A percentile compares a stretch with the other conserved stretches of the same genome.
These are phyloP conservation scores for Zaprionus davidi DNA, from an alignment of 1,140 invertebrate genomes.

Conservation along the genomic window DNA sequence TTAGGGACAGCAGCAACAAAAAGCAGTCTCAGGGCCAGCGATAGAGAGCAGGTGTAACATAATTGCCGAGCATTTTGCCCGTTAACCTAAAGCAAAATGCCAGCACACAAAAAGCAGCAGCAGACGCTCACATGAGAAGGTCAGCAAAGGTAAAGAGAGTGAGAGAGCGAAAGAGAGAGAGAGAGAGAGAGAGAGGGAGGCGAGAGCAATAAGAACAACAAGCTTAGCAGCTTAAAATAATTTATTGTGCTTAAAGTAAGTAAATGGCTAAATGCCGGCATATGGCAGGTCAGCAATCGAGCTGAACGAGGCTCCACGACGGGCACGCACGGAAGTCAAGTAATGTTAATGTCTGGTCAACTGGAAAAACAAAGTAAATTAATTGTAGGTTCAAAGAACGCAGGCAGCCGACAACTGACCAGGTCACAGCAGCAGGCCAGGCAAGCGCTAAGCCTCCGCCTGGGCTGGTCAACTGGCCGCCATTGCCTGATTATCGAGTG, in stretches of 20 bases:
- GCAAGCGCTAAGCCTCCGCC: slow-evolving; percentile 15
- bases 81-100: slow-evolving; percentile 45
- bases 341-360: slow-evolving; percentile 83
- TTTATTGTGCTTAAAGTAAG: slow-evolving; percentile 81
- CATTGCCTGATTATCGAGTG: slow-evolving; percentile 79
- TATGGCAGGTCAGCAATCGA: slow-evolving; percentile 80
- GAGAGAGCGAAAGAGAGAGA: no score
- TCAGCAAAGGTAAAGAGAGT: not conserved
- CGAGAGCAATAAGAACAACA: slow-evolving; percentile 50
- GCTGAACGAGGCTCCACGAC: slow-evolving; percentile 19
- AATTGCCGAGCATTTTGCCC: slow-evolving; percentile 74
- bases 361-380: slow-evolving; percentile 83
- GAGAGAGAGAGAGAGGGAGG: not conserved
- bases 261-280: slow-evolving; percentile 78
- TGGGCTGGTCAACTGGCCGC: slow-evolving; percentile 30
- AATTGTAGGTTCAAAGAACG: slow-evolving; percentile 79
- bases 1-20: slow-evolving; percentile 62
- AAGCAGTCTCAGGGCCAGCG: slow-evolving; percentile 11
- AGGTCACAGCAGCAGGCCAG: slow-evolving; percentile 12
- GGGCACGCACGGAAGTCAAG: slow-evolving; percentile 79
- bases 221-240: slow-evolving; percentile 79
- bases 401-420: slow-evolving; percentile 32
- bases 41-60: slow-evolving; percentile 71
- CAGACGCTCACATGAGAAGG: slow-evolving; percentile 20
- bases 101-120: slow-evolving; percentile 41